A percentile compares a stretch with the other conserved stretches of the same genome.
Conservation (phyloP, 2,888 invertebrate genomes). For the Chrysotoxum bicinctum region DNA sequence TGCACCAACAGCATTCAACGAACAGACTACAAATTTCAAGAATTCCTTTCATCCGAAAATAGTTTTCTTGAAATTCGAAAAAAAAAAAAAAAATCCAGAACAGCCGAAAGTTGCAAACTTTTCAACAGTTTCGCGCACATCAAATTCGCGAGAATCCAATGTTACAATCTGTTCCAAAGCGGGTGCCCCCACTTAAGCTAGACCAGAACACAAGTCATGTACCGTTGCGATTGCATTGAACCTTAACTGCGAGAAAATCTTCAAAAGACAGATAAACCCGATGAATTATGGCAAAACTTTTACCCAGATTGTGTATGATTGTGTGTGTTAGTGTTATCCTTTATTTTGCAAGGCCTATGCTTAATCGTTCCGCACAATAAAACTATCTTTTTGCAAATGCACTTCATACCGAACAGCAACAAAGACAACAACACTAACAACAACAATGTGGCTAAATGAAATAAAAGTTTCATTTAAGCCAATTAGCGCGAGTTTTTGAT, state of each 20-base stretch:
- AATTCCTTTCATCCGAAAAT: slow-evolving; percentile 59
- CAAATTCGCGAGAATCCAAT: slow-evolving; percentile 58
- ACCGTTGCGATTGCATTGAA: slow-evolving; percentile 44
- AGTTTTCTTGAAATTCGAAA: slow-evolving; percentile 45
- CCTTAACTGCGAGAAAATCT: slow-evolving; percentile 50
- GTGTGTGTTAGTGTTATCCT: slow-evolving; percentile 11
- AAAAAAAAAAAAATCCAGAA: slow-evolving; percentile 7
- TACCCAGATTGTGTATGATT: slow-evolving; percentile 40
- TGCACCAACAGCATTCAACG: slow-evolving; percentile 57
- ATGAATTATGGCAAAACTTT: slow-evolving; percentile 71
- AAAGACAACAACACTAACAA: slow-evolving; percentile 2
- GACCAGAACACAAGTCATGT: not conserved
- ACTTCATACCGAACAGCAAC: not conserved
- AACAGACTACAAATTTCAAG: slow-evolving; percentile 58
- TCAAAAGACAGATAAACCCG: slow-evolving; percentile 55
- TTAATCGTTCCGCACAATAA: slow-evolving; percentile 47
- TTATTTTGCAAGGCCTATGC: slow-evolving; percentile 38
- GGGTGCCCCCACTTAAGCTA: not conserved
- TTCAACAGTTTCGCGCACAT: slow-evolving; percentile 52
- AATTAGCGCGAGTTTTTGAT: slow-evolving; percentile 59
- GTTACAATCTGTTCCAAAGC: slow-evolving; percentile 61
- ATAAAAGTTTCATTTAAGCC: slow-evolving; percentile 68
- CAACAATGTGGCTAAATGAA: slow-evolving; percentile 53
- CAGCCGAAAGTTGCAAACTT: slow-evolving; percentile 49
- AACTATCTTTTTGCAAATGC: slow-evolving; percentile 13